Base-by-base conservation (phyloP, 2,888 invertebrate species). In the Tryphoninae sp. region DNA sequence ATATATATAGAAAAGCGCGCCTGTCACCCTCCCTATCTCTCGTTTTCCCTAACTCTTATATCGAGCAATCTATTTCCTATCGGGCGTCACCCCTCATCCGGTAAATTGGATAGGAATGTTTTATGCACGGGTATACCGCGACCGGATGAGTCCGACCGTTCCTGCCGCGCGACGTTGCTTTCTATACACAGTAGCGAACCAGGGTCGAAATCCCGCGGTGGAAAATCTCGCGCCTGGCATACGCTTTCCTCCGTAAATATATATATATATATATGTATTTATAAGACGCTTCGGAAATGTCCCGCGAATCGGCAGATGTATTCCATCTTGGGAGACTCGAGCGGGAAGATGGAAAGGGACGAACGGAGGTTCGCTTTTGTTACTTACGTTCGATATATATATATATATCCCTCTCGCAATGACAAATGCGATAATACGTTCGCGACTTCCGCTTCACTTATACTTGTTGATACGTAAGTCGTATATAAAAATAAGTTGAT, bases 71-170 rank as follows among this genome's bases (percentile, higher is more conserved):
- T 87, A 85, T 86, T 87, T 86, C 83, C 85, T 84, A 84, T 85
- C 79, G 80, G 49, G 79, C 83, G 80, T 83, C 84, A 83, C 78
- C 84, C 83, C 78, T 84, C 84, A 84, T 83, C 85, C 86, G 83
- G 81, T 79, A 87, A 87, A 87, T 87, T 86, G 86, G 83, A 81
- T 82, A 83, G 84, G 86, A 87, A 87, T 86, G 84, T 86, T 87
- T 86, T 84, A 87, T 87, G 84, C 80, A 82, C 71, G 65, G 69
- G 49, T 53, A 53, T 58, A 49, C 79, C 40, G 58, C 61, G 53
- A 65, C 64, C 42, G 80, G 82, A 83, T 80, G 78, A 80, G 76
- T 80, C 49, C 64, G 23, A 80, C 62, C 78, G 65, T 76, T 81
- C 69, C 49, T 78, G 40, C 64, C 72, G 67, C 49, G 67, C 49